phyloP scores from a whole-genome alignment of 2,888 invertebrate genomes.

The Callimorpha dominula region DNA sequence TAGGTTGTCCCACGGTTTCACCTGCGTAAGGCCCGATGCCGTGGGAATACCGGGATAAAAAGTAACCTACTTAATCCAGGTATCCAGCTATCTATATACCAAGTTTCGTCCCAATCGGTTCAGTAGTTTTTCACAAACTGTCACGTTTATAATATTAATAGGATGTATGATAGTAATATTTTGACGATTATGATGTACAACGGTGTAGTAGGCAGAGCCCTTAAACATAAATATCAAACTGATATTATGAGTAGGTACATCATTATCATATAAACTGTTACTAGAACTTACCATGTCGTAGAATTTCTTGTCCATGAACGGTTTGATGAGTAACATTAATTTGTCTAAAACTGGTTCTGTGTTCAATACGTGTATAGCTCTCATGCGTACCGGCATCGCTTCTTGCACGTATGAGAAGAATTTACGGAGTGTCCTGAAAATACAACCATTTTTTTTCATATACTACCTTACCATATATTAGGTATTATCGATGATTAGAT shows the following conservation, averaged over 20 bases:
- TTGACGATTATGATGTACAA: background rate
- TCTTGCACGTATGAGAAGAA: conserved; percentile 90
- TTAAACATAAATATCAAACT: background rate
- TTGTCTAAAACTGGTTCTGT: conserved; percentile 87
- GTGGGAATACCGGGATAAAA: no score
- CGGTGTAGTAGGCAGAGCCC: no score
- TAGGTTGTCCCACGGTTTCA: no score
- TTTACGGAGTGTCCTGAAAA: conserved; percentile 84
- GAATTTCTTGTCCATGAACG: conserved; percentile 88
- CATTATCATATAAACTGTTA: background rate
- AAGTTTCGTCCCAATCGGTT: no score
- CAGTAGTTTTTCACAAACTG: no score
- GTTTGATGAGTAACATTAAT: conserved; percentile 85
- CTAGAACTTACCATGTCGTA: conserved; percentile 78
- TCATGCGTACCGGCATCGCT: conserved; percentile 89
- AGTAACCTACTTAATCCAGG: no score
- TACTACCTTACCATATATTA: background rate
- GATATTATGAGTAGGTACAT: background rate
- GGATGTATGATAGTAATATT: background rate
- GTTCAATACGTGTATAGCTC: conserved; percentile 89
- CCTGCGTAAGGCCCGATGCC: no score
- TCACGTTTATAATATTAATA: no score
- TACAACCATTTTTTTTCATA: conserved; percentile 2
- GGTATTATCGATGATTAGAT: background rate
- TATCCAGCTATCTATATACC: no score